Percentiles rank a stretch among this genome's conserved stretches.
Conservation (phyloP, 1,140 invertebrate species). For the Lethrus apterus region DNA sequence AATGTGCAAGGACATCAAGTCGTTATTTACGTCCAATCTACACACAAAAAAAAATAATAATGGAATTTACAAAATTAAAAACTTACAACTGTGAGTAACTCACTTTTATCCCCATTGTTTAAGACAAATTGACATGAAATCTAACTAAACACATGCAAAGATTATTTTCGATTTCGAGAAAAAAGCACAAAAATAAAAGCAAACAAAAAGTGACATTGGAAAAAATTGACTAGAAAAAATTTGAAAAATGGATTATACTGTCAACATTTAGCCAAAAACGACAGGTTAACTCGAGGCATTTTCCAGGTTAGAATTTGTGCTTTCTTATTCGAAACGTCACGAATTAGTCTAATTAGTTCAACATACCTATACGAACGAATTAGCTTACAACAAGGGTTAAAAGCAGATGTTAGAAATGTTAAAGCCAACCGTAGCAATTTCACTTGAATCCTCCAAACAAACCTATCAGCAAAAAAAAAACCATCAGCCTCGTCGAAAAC, state of each 20-base stretch:
- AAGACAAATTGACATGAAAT: too few species aligned
- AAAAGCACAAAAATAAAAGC: too few species aligned
- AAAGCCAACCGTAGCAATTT: constrained; percentile 56
- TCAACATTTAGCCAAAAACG: too few species aligned
- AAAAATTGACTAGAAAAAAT: too few species aligned
- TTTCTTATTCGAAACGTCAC: too few species aligned
- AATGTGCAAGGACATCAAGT: constrained; percentile 77
- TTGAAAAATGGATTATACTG: too few species aligned
- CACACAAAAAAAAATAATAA: constrained; percentile 12
- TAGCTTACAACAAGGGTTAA: constrained; percentile 52
- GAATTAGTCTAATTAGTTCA: too few species aligned
- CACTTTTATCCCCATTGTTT: constrained; percentile 2
- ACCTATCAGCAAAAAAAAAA: constrained; percentile 16
- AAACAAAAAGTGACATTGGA: too few species aligned
- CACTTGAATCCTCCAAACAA: constrained; percentile 39
- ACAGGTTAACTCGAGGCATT: too few species aligned
- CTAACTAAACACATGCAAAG: too few species aligned
- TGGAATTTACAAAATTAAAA: neutral
- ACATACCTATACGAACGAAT: constrained; percentile 28
- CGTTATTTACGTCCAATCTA: constrained; percentile 73
- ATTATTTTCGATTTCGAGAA: too few species aligned
- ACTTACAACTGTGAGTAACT: neutral
- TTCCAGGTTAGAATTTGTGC: too few species aligned
- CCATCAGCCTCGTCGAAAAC: neutral
- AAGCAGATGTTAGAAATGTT: constrained; percentile 55